Evolutionary conservation across 2,797 vertebrate genomes (phyloP).

Genomic region (Neosalanx taihuensis): DNA sequence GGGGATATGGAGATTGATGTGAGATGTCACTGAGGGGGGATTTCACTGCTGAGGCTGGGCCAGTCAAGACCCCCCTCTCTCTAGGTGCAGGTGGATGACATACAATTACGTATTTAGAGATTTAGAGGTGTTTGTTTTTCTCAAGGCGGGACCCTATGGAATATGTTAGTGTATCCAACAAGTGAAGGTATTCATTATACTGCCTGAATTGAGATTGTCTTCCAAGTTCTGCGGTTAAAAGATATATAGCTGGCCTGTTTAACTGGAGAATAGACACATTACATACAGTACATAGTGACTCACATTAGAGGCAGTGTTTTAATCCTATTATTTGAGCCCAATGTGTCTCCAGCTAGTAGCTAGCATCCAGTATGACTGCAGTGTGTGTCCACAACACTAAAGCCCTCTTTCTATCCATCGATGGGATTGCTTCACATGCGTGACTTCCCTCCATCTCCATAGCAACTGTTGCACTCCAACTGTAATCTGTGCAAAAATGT

Average conservation of each 20-base stretch:
- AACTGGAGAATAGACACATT: not conserved
- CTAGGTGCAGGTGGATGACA: not conserved
- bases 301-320: not conserved
- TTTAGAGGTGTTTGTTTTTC: conserved; percentile 18
- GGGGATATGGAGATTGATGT: conserved; percentile 39
- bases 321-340: not conserved
- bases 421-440: conserved; percentile 58
- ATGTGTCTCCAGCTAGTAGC: conserved; percentile 14
- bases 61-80: conserved; percentile 42
- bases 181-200: too few species aligned
- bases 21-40: conserved; percentile 21
- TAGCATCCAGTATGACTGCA: conserved; percentile 31
- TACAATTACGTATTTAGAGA: too few species aligned
- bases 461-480: conserved; percentile 72
- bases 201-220: too few species aligned
- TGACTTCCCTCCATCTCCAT: conserved; percentile 73
- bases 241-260: not conserved
- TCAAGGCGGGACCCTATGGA: not conserved
- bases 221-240: too few species aligned
- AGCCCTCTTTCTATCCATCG: conserved; percentile 51
- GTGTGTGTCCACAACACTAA: conserved; percentile 27
- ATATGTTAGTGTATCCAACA: too few species aligned
- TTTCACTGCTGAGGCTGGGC: conserved; percentile 10
- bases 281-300: too few species aligned
- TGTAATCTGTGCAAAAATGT: conserved; percentile 58